Evolutionary conservation across 2,113 vertebrate species (phyloP).

Genomic region (Promerops cafer): DNA sequence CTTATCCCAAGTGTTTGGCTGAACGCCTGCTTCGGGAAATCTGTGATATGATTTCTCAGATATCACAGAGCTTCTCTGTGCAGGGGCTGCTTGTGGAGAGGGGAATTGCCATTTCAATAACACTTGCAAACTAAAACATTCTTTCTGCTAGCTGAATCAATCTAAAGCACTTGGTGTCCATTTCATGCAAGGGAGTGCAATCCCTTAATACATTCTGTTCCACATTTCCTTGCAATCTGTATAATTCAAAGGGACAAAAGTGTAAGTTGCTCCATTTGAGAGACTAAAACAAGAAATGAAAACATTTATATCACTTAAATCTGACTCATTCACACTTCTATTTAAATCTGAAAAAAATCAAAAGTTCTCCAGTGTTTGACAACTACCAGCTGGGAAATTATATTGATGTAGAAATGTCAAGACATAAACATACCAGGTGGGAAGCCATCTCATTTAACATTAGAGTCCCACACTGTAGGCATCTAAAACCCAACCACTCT

Average conservation of each 20-base stretch:
- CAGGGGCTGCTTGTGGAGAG: background rate
- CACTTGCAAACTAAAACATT: background rate
- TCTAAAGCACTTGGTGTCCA: background rate
- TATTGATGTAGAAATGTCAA: background rate
- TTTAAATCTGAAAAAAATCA: background rate
- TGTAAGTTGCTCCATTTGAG: background rate
- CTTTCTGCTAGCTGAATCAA: background rate
- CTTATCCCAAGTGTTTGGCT: background rate
- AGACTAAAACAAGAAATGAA: background rate
- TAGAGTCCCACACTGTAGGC: background rate
- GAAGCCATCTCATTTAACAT: background rate
- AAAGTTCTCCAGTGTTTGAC: background rate
- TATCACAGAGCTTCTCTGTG: background rate
- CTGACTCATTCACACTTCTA: background rate
- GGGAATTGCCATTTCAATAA: background rate
- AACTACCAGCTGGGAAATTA: constrained; percentile 32
- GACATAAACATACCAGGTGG: constrained; percentile 29
- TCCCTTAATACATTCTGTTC: background rate
- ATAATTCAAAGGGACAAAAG: background rate
- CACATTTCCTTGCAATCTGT: background rate
- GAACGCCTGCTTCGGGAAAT: background rate
- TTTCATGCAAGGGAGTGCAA: background rate
- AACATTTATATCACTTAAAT: background rate
- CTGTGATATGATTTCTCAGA: too few relatives aligned
- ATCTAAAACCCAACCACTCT: background rate